These are phyloP conservation scores for Pterobdella sp. DNA, from an alignment of 2,888 invertebrate species.

Conservation along the genomic window DNA sequence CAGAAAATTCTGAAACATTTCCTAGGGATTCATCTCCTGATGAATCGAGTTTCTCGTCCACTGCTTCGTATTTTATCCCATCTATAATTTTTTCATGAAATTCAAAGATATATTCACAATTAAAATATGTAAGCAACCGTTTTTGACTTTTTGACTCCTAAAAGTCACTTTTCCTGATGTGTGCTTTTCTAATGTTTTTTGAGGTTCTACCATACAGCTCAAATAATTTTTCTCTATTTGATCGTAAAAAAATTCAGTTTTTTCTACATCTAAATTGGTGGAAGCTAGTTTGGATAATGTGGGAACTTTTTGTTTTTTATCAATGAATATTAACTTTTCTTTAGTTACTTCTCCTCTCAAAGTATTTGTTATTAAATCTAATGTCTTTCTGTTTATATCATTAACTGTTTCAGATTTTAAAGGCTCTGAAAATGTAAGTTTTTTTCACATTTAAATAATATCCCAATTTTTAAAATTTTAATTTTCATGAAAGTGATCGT, in stretches of 20 bases:
- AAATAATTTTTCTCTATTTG: neutral
- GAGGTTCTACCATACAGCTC: neutral
- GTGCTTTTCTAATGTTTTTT: neutral
- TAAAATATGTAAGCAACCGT: neutral
- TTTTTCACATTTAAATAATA: neutral
- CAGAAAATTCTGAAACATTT: conserved; percentile 3
- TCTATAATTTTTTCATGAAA: conserved; percentile 1
- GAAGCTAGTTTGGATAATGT: neutral
- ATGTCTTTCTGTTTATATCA: neutral
- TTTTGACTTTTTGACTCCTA: neutral
- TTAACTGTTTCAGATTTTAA: neutral
- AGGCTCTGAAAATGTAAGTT: neutral
- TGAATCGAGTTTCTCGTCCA: conserved; percentile 8
- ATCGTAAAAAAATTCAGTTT: neutral
- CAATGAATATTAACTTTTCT: neutral
- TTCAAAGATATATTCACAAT: neutral
- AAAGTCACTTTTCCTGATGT: neutral
- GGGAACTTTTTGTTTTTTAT: neutral
- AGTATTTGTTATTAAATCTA: neutral
- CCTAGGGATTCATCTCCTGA: conserved; percentile 13
- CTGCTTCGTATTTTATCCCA: neutral
- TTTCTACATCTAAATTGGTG: neutral
- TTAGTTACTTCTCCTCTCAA: neutral
- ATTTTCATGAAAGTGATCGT: neutral
- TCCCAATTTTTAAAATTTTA: neutral